phyloP scores from a whole-genome alignment of 2,888 invertebrate species.

The Schizotus pectinicornis region DNA sequence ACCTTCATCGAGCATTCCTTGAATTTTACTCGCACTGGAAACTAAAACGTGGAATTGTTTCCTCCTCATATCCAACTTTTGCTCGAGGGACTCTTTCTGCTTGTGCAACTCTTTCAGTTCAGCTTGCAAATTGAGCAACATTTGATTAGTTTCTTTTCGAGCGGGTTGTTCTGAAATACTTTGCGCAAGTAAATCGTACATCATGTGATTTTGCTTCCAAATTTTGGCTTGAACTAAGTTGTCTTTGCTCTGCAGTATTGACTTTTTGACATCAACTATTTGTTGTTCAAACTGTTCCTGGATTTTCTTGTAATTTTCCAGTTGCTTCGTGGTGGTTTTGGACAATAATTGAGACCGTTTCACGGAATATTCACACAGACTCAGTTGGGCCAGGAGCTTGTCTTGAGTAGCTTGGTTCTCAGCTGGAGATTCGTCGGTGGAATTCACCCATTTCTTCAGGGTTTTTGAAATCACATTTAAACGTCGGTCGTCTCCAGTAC shows the following conservation, averaged over 20 bases:
- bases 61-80: conserved; percentile 79
- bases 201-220: conserved; percentile 87
- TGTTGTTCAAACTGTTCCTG: conserved; percentile 78
- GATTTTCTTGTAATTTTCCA: conserved; percentile 80
- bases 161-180: conserved; percentile 91
- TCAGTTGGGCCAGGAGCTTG: conserved; percentile 80
- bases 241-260: conserved; percentile 82
- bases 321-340: conserved; percentile 83
- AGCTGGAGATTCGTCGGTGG: conserved; percentile 68
- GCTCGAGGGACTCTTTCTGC: conserved; percentile 74
- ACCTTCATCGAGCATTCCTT: conserved; percentile 71
- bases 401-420: conserved; percentile 77
- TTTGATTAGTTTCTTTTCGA: conserved; percentile 77
- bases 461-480: conserved; percentile 85
- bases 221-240: conserved; percentile 84
- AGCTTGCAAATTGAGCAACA: conserved; percentile 72
- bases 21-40: conserved; percentile 84
- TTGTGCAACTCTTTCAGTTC: conserved; percentile 75
- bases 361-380: conserved; percentile 88
- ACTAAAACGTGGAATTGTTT: conserved; percentile 91
- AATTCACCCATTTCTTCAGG: conserved; percentile 80
- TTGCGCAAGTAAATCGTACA: conserved; percentile 92
- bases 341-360: conserved; percentile 81
- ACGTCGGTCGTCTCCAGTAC: conserved; percentile 92
- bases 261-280: conserved; percentile 79